Base-by-base conservation (phyloP, 2,797 vertebrate species). In the Lithobates pipiens region DNA sequence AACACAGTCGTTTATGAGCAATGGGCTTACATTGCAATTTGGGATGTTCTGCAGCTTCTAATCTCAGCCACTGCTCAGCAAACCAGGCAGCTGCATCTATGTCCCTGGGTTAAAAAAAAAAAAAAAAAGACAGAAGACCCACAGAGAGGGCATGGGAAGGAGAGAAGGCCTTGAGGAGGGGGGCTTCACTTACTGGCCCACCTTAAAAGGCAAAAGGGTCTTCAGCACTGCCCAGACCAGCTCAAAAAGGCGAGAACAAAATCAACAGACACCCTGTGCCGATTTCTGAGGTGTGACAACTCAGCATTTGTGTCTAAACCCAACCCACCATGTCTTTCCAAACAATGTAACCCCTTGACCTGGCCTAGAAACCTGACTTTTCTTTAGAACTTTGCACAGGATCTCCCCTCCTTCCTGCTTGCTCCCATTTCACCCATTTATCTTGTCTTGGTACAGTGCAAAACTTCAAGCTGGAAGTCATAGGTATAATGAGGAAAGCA, bases 311-410 rank as follows among this genome's bases (percentile, higher is more conserved):
- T 84, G 76, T 46, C 36, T 78, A 0, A 61, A 78, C 42, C 44
- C 50, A 80, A 80, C 39, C 78, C 67, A n/a, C 50, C 25, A 34
- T 21, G 39, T n/a, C 71, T 75, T 11, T 67, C 27, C 39, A 50
- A 85, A 85, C 77, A 81, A 70, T 76, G 76, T 77, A 71, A 86
- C 86, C 63, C 27, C 27, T 10, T 61, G 72, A 85, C 77, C 84
- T 67, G 76, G 29, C 27, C 69, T 18, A 32, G 76, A 63, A 84
- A 42, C 16, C 46, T 15, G 57, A 63, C 46, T 54, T 54, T 72
- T 61, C 70, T 77, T 44, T 36, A 72, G 50, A 63, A 10, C 67
- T 29, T 61, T 34, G 27, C 4, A 7, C 27, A 10, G 27, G 34
- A 9, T 2, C 70, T 67, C 76, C 15, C 25, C 77, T 75, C 54